Conservation (phyloP, 2,888 invertebrate species). For the Epirrita christyi region DNA sequence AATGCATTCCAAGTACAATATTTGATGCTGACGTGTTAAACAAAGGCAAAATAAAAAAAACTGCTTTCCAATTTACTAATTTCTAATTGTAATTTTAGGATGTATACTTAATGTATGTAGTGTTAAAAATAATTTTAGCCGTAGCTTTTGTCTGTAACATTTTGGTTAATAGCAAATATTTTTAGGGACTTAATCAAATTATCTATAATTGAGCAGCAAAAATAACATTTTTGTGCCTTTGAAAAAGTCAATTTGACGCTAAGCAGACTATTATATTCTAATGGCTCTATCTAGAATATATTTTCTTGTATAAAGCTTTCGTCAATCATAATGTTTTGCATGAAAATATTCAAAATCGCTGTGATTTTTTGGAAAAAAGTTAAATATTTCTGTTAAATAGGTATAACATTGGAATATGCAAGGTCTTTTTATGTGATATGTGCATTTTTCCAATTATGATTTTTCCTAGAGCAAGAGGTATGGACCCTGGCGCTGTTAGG, state of each 20-base stretch:
- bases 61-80: too few relatives aligned
- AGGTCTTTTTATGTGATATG: neutral
- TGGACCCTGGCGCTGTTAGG: neutral
- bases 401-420: neutral
- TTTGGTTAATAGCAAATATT: neutral
- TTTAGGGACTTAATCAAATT: conserved; percentile 4
- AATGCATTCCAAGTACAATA: too few relatives aligned
- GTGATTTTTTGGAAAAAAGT: neutral
- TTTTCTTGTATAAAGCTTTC: neutral
- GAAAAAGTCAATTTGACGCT: conserved; percentile 47
- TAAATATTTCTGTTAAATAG: neutral
- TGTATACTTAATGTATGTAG: too few relatives aligned
- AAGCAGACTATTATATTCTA: conserved; percentile 18
- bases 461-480: too few relatives aligned
- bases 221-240: conserved; percentile 44
- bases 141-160: conserved; percentile 7
- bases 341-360: neutral
- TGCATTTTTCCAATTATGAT: too few relatives aligned
- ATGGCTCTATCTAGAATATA: neutral
- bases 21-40: too few relatives aligned
- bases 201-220: conserved; percentile 18
- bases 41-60: too few relatives aligned
- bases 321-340: neutral
- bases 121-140: too few relatives aligned
- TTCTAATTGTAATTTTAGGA: too few relatives aligned